Base-by-base conservation (phyloP, 1,140 invertebrate genomes). In the Camponotus pennsylvanicus region DNA sequence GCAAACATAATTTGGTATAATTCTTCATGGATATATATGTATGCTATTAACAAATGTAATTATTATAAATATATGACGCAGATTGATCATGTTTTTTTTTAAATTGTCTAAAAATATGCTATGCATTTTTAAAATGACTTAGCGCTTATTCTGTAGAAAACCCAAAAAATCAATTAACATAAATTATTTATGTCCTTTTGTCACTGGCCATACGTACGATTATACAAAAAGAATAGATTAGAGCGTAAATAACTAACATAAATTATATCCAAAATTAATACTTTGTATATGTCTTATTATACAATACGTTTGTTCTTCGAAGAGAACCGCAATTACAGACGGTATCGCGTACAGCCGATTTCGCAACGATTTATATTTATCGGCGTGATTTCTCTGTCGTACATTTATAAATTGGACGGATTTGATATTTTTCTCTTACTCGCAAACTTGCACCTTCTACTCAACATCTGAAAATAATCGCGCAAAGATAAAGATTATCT, bases 391-490 rank as follows among this genome's bases (percentile, higher is more conserved):
- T 73, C 21, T 49, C 45, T 75, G 40, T 49, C 13, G 49, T 71
- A 83, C 27, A 83, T 59, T 7, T 63, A 52, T 52, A 49, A 78
- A 61, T 21, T 83, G 79, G 79, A 83, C 79, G 79, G 69, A 83
- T 40, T n/a, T 49, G 27, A 27, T 52, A 52, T 15, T 4, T 40
- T 57, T 15, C 57, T 59, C 18, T 6, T 42, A 18, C 9, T 52
- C 64, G 37, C 21, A 80, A 52, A 18, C 7, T 69, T 55, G 34
- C 21, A 37, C 18, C 18, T 52, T n/a, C 27, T 27, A 27, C 21
- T 21, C 21, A 21, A 21, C 27, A 27, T 27, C 27, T 61, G 9
- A 52, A 34, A 52, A 52, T 52, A 67, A 40, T 55, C 34, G 27
- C 52, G 37, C 37, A 49, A 67, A 52, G 9, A 82, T 82, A 32